phyloP scores from a whole-genome alignment of 2,113 vertebrate species.

The Prinia subflava region DNA sequence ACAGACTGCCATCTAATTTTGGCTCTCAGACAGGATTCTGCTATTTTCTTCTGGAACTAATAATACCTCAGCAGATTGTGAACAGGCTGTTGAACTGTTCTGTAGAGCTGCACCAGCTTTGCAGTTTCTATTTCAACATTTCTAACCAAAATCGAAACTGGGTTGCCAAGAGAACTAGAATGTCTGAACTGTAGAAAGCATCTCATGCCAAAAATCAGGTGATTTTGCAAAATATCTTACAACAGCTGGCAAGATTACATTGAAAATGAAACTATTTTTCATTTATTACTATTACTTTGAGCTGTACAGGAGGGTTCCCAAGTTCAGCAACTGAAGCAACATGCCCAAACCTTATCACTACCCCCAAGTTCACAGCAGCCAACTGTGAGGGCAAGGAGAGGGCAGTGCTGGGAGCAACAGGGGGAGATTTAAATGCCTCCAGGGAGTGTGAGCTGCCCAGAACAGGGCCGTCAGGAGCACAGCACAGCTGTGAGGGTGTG shows the following conservation, averaged over 20 bases:
- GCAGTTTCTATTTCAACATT: neutral
- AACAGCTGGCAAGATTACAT: neutral
- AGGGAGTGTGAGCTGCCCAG: fast-evolving
- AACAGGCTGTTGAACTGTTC: neutral
- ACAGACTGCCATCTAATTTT: neutral
- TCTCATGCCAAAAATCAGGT: neutral
- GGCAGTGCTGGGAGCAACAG: neutral
- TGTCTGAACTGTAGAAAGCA: neutral
- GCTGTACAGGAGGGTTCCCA: neutral
- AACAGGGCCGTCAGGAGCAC: fast-evolving
- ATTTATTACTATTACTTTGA: neutral
- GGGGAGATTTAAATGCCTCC: neutral
- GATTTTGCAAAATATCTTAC: neutral
- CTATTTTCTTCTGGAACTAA: neutral
- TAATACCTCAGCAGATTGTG: neutral
- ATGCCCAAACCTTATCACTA: neutral
- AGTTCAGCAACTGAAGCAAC: neutral
- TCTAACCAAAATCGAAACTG: neutral
- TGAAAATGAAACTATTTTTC: neutral
- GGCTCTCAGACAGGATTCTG: neutral
- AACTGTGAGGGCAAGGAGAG: neutral
- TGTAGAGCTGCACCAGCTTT: neutral
- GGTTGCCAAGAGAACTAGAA: neutral
- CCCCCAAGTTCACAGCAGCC: neutral
- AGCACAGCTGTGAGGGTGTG: neutral